Base-by-base conservation (phyloP, 2,797 vertebrate species). In the Anguilla obscura region DNA sequence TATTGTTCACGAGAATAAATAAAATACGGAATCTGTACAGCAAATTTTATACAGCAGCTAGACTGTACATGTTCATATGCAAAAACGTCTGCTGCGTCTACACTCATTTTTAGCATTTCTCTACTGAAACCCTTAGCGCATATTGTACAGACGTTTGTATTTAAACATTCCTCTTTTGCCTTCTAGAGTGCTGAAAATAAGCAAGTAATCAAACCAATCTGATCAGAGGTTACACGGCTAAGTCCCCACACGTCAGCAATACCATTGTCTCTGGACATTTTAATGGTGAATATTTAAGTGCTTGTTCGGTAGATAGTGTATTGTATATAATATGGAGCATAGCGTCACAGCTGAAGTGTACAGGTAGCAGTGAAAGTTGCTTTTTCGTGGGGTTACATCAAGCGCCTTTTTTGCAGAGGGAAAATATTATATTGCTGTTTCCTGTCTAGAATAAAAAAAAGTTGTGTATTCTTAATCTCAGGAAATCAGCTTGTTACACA, bases 51-150 rank as follows among this genome's bases (percentile, higher is more conserved):
- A 96, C 95, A 94, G 94, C 94, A 95, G 96, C 96, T 96, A 97
- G 96, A 97, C 97, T 98, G 97, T 98, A 97, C 97, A 96, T 96
- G 93, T 98, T 97, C 97, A 98, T 99, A 99, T 99, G 98, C 98
- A 99, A 99, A 97, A 89, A 90, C 95, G 95, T 97, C 94, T 95
- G 94, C 96, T 97, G 96, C 96, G 96, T 98, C 96, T 69, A n/a
- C 24, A 96, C 95, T 95, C 95, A 93, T 94, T 97, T 97, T 97
- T 97, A 97, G 96, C 95, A 96, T 95, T 96, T 95, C 94, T 97
- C 94, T 96, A 97, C 97, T 97, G 96, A 96, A 97, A 97, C 94
- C 95, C 95, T 94, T 96, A 94, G 91, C 94, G 94, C 96, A 92
- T 96, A 92, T 95, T 97, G 96, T 97, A 96, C 94, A 96, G 96